Evolutionary conservation across 1,140 invertebrate genomes (phyloP), one percentile per base, ranked within the genome.

Genomic region (Chymomyza costata): DNA sequence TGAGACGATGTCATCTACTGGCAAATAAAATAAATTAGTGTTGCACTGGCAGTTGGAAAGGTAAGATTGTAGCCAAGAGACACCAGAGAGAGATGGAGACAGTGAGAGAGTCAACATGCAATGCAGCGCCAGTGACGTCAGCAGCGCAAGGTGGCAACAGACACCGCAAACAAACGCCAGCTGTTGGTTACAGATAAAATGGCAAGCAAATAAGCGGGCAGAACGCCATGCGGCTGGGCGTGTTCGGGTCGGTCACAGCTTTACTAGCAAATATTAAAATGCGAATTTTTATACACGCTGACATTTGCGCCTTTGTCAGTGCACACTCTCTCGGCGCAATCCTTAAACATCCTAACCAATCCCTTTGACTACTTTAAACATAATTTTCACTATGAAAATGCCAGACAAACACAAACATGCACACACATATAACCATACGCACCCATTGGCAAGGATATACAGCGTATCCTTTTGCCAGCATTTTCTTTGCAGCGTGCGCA

Each of bases 1-100:
- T 28, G 46, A 25, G 19, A n/a, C 13, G 43, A 15, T 31, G 34
- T 56, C 38, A 61, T 56, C 61, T 53, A 69, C 61, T 78, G 67
- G 71, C 71, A 78, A 78, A 78, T 78, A 78, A 78, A 78, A 78
- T 78, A 78, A 78, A 78, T 78, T 78, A 78, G 71, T n/a, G n/a
- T 60, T 78, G 71, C 71, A 78, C 73, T 78, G 71, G 71, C 21
- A 25, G n/a, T 25, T 25, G 21, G 21, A 25, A 25, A 25, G 21
- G 21, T 25, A 25, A 3, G 21, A 8, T 25, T 5, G 3, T 78
- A 67, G 71, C 73, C 80, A 73, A 78, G 71, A 67, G 62, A 65
- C 62, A 80, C n/a, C n/a, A n/a, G n/a, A n/a, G n/a, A n/a, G n/a
- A n/a, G n/a, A n/a, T n/a, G n/a, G n/a, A n/a, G n/a, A n/a, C n/a